Base-by-base conservation (phyloP, 2,888 invertebrate genomes). In the Charanyca ferruginea region DNA sequence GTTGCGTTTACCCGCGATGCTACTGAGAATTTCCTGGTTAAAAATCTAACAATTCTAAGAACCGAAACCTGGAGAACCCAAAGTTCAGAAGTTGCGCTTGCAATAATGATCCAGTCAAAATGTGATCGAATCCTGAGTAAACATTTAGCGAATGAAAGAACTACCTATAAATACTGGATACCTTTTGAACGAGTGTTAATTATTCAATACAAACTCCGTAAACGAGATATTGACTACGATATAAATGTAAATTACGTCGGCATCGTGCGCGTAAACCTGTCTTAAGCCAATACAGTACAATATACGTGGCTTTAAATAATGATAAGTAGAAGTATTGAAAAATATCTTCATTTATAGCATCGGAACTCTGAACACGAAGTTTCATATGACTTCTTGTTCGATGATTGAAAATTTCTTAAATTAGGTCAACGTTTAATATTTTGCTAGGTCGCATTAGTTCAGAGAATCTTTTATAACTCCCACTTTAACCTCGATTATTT, bases 211-310 rank as follows among this genome's bases (percentile, higher is more conserved):
- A 48, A 28, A 42, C 51, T 42, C 7, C 32, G 4, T 41, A 45
- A 38, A 55, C 41, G 9, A 57, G 61, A 66, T 67, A 72, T 52
- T 22, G 16, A 47, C 20, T 22, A 32, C 23, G 47, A 20, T 2
- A 52, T 25, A 60, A 44, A 73, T 73, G 73, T 63, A 51, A 68
- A 73, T 73, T 23, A 38, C 22, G 28, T 45, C 16, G 22, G n/a
- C 44, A n/a, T n/a, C 38, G 57, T 49, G 32, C 13, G 35, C 49
- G 53, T 20, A 63, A 73, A 73, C 73, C 68, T 54, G 73, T 73
- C 22, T 68, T 41, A 20, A 54, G 53, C 63, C 60, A 61, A 22
- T 60, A 32, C 62, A 11, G 22, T 11, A 44, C 3, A 48, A 44
- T 41, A 62, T 48, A 58, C 57, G 57, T 52, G 57, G 57, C 45